Conservation (phyloP, 2,797 vertebrate genomes). For the Pteropus rufus region DNA sequence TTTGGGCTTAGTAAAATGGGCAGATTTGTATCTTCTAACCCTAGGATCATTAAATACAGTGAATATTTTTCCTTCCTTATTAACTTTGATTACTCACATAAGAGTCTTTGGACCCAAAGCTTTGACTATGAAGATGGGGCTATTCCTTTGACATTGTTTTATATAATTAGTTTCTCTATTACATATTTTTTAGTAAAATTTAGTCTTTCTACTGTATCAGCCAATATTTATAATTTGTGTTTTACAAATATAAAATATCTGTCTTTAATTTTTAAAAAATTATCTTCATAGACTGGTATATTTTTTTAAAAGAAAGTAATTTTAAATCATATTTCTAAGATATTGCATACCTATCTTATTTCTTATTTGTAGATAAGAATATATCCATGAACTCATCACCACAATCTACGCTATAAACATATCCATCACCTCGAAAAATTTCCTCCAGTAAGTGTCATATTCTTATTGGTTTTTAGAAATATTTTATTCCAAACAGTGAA, state of each 20-base stretch:
- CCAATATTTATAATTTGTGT: not conserved
- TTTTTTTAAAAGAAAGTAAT: not conserved
- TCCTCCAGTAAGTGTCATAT: not conserved
- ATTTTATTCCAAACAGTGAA: not conserved
- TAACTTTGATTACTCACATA: not conserved
- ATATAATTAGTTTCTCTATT: not conserved
- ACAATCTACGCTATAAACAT: not conserved
- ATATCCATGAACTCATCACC: not conserved
- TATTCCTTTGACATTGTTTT: not conserved
- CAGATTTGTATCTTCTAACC: not conserved
- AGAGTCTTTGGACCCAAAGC: not conserved
- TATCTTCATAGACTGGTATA: not conserved
- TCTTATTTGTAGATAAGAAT: not conserved
- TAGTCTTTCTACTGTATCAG: not conserved
- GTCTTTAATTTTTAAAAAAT: not conserved
- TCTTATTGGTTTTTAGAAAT: not conserved
- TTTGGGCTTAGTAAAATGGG: not conserved
- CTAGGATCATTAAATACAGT: not conserved
- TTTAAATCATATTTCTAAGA: not conserved
- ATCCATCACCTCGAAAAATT: too few relatives aligned
- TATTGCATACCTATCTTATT: not conserved
- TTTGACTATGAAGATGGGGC: too few relatives aligned
- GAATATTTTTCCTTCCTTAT: not conserved
- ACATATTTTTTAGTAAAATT: not conserved
- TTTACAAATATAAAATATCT: not conserved